phyloP scores from a whole-genome alignment of 2,888 invertebrate genomes.

The Silvanus unidentatus region DNA sequence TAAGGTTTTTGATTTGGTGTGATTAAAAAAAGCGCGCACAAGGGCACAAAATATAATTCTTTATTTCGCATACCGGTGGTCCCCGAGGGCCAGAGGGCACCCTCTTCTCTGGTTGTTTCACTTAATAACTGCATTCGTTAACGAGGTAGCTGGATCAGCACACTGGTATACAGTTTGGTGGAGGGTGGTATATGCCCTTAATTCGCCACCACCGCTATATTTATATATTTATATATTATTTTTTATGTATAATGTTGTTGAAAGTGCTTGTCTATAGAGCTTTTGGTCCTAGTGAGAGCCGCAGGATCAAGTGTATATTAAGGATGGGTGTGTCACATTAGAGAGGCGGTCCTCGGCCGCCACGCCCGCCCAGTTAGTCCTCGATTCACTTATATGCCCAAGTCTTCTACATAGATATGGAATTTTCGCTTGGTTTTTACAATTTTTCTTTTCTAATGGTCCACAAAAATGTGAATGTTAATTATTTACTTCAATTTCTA shows the following conservation, averaged over 20 bases:
- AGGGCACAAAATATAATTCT: conserved; percentile 39
- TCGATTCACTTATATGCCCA: background rate
- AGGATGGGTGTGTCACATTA: conserved; percentile 42
- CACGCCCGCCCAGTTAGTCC: conserved; percentile 29
- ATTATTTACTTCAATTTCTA: too few relatives aligned
- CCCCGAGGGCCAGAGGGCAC: conserved; percentile 28
- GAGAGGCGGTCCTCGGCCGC: conserved; percentile 32
- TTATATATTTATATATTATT: conserved; percentile 4
- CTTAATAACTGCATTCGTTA: conserved; percentile 40
- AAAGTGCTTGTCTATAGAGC: conserved; percentile 13
- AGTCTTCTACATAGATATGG: too few relatives aligned
- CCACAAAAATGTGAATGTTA: too few relatives aligned
- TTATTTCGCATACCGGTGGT: conserved; percentile 32
- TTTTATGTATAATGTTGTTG: conserved; percentile 31
- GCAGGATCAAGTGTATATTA: conserved; percentile 42
- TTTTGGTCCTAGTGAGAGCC: too few relatives aligned
- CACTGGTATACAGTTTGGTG: too few relatives aligned
- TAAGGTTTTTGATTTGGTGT: conserved; percentile 44
- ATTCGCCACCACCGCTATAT: background rate
- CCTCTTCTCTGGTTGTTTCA: conserved; percentile 34
- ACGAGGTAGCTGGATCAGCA: too few relatives aligned
- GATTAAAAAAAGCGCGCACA: conserved; percentile 41
- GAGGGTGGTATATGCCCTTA: conserved; percentile 10
- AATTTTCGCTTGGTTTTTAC: too few relatives aligned
- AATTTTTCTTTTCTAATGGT: too few relatives aligned